Conservation (phyloP, 2,113 vertebrate genomes). For the Pluvianellus socialis region DNA sequence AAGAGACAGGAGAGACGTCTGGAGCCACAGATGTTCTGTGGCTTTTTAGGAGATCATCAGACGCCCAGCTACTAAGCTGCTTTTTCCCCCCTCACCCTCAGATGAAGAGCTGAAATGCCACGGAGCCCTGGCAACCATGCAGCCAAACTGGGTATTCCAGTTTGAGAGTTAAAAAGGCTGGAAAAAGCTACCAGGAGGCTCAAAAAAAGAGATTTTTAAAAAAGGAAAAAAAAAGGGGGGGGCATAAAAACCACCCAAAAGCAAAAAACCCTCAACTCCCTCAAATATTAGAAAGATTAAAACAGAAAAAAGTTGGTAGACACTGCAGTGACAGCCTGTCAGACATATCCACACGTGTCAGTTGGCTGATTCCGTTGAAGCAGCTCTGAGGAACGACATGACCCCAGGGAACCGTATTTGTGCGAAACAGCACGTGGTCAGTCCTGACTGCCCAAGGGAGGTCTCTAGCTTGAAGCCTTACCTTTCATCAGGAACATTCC, state of each 20-base stretch:
- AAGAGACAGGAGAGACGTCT: neutral
- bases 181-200: neutral
- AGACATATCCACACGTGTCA: neutral
- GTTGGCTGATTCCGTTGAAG: neutral
- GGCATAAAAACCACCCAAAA: neutral
- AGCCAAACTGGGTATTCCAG: neutral
- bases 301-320: neutral
- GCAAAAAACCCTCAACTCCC: neutral
- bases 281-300: neutral
- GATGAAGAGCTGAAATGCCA: neutral
- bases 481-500: neutral
- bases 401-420: neutral
- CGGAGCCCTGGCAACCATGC: fast-evolving
- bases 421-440: neutral
- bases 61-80: neutral
- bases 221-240: too few relatives aligned
- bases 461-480: neutral
- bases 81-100: neutral
- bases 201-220: neutral
- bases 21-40: neutral
- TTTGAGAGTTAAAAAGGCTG: neutral
- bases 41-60: neutral
- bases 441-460: neutral
- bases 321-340: neutral
- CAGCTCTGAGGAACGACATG: neutral